Evolutionary conservation across 2,888 invertebrate species (phyloP).

Genomic region (Megalurothrips usitatus): DNA sequence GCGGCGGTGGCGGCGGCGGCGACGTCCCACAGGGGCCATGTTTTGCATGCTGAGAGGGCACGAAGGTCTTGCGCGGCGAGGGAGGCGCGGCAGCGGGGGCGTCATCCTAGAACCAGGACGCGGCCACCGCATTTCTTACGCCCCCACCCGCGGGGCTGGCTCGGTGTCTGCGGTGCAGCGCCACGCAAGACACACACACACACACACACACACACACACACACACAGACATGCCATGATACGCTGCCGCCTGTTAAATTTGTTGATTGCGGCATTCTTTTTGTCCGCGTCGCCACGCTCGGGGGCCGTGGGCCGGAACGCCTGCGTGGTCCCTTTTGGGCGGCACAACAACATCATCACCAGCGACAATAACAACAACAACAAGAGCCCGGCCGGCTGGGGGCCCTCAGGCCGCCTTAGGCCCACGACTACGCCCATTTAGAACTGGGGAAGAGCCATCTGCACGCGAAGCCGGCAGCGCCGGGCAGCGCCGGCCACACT

Average conservation of each 20-base stretch:
- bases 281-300: background rate
- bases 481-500: too few relatives aligned
- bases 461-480: too few relatives aligned
- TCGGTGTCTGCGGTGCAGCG: background rate
- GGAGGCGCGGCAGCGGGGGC: background rate
- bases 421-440: too few relatives aligned
- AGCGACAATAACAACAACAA: too few relatives aligned
- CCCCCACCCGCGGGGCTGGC: background rate
- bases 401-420: too few relatives aligned
- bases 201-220: background rate
- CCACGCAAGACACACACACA: background rate
- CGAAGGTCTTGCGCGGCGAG: too few relatives aligned
- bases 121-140: too few relatives aligned
- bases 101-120: background rate
- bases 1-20: background rate
- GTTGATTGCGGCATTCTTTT: constrained; percentile 5
- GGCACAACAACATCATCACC: too few relatives aligned
- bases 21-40: background rate
- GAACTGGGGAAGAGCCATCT: too few relatives aligned
- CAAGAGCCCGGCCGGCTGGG: too few relatives aligned
- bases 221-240: background rate
- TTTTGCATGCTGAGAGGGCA: background rate
- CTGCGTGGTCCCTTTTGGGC: too few relatives aligned
- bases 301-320: too few relatives aligned
- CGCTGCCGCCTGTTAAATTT: background rate